Evolutionary conservation across 2,888 invertebrate genomes (phyloP).

Genomic region (Fragum whitleyi): DNA sequence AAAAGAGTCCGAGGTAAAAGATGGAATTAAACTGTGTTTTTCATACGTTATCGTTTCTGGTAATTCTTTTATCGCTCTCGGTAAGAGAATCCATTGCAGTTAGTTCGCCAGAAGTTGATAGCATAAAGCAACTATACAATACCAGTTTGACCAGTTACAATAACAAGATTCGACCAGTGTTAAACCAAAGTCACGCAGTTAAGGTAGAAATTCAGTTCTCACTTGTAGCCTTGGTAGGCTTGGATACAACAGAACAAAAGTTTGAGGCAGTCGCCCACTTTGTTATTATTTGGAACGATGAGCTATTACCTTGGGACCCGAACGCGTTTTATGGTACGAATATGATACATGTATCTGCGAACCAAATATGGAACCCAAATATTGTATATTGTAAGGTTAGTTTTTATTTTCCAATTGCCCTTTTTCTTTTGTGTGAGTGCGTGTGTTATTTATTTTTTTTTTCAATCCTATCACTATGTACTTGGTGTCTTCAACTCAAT

Average conservation of each 20-base stretch:
- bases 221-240: neutral
- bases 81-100: neutral
- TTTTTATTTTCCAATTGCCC: neutral
- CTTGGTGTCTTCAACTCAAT: too few species aligned
- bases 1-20: too few species aligned
- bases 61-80: too few species aligned
- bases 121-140: neutral
- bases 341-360: neutral
- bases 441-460: too few species aligned
- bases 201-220: neutral
- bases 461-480: too few species aligned
- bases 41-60: too few species aligned
- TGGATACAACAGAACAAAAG: neutral
- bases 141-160: neutral
- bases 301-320: constrained; percentile 6
- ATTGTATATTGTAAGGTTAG: neutral
- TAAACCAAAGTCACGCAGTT: constrained; percentile 8
- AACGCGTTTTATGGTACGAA: neutral
- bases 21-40: too few species aligned
- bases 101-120: neutral
- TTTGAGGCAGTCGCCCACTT: neutral
- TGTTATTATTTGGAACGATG: neutral
- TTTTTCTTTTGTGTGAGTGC: too few species aligned
- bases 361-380: neutral
- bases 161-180: neutral